Conservation (phyloP, 2,888 invertebrate species). For the Drosophila longiperda region DNA sequence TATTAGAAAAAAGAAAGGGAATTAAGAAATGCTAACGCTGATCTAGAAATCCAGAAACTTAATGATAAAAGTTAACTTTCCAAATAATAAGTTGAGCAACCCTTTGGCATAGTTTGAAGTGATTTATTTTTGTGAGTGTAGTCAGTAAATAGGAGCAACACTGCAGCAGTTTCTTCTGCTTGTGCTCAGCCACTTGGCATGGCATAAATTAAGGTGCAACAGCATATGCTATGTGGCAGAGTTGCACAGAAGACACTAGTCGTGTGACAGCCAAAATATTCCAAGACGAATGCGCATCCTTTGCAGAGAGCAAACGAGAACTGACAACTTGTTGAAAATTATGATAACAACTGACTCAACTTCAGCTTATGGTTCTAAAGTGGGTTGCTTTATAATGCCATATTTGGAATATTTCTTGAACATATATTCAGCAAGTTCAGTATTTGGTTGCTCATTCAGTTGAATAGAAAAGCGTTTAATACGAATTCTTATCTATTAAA, state of each 20-base stretch:
- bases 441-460: background rate
- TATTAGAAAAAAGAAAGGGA: background rate
- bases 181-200: slow-evolving; percentile 50
- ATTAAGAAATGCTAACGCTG: background rate
- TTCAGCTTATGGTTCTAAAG: slow-evolving; percentile 26
- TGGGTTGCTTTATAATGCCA: slow-evolving; percentile 30
- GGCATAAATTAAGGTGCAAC: slow-evolving; percentile 59
- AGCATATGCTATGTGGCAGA: slow-evolving; percentile 24
- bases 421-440: background rate
- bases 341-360: slow-evolving; percentile 48
- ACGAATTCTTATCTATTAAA: background rate
- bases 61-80: background rate
- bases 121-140: background rate
- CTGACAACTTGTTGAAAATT: slow-evolving; percentile 59
- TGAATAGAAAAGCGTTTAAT: background rate
- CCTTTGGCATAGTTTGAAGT: background rate
- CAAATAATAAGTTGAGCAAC: background rate
- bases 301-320: slow-evolving; percentile 20
- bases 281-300: slow-evolving; percentile 40
- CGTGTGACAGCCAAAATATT: slow-evolving; percentile 45
- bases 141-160: background rate
- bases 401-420: background rate
- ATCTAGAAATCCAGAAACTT: too few relatives aligned
- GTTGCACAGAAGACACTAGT: slow-evolving; percentile 23
- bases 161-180: slow-evolving; percentile 13